Conservation (phyloP, 1,140 invertebrate genomes). For the Colletes latitarsis region DNA sequence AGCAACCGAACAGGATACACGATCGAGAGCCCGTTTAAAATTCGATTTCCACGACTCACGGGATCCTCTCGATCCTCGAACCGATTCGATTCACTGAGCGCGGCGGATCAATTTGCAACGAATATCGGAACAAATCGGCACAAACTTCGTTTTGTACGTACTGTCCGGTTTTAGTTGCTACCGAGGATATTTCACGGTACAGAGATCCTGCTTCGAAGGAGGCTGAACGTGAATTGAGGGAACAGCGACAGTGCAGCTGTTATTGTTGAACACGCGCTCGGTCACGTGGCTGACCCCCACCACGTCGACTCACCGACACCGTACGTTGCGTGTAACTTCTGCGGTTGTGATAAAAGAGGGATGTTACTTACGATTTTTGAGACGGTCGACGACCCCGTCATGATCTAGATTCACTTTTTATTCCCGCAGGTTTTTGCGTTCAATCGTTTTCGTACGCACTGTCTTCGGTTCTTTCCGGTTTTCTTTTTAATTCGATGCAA, state of each 20-base stretch:
- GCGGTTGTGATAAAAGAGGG: background rate
- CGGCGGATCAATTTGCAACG: background rate
- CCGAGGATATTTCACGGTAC: background rate
- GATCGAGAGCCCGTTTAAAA: background rate
- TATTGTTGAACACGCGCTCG: slow-evolving; percentile 65
- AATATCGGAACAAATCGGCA: background rate
- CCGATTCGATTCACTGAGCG: background rate
- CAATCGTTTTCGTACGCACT: too few species aligned
- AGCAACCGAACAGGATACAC: background rate
- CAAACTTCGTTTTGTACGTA: too few species aligned
- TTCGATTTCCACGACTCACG: background rate
- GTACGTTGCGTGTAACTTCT: background rate
- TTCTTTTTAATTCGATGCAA: too few species aligned
- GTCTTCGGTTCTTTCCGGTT: too few species aligned
- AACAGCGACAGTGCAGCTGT: slow-evolving; percentile 58
- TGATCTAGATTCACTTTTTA: background rate
- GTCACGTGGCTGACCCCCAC: slow-evolving; percentile 53
- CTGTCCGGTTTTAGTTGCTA: background rate
- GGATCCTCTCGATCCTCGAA: background rate
- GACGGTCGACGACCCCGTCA: slow-evolving; percentile 1
- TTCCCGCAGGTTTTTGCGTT: too few species aligned
- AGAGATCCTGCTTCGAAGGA: slow-evolving; percentile 37
- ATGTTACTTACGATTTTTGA: background rate
- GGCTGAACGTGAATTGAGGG: slow-evolving; percentile 63
- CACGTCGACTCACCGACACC: background rate